A percentile compares a stretch with the other conserved stretches of the same genome.
Conservation (phyloP, 2,113 vertebrate genomes). For the Eretmochelys imbricata region DNA sequence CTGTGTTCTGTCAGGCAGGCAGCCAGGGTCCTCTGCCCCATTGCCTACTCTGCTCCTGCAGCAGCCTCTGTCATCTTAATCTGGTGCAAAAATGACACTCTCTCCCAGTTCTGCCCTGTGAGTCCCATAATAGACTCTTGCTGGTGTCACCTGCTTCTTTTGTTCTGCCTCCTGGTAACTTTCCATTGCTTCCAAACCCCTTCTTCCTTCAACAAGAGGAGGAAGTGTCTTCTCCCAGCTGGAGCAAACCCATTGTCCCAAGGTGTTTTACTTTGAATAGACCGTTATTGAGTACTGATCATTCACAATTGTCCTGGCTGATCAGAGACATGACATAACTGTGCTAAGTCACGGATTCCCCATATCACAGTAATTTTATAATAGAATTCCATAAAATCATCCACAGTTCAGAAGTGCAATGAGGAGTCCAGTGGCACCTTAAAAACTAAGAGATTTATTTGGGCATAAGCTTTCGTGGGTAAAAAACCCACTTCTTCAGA, state of each 20-base stretch:
- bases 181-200: background rate
- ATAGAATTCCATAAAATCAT: background rate
- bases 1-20: background rate
- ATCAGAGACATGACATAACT: background rate
- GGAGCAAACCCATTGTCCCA: background rate
- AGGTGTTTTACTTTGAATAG: background rate
- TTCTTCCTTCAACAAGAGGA: background rate
- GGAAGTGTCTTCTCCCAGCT: background rate
- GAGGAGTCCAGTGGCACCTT: no score
- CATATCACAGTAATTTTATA: background rate
- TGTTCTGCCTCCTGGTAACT: background rate
- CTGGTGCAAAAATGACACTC: background rate
- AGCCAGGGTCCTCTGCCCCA: background rate
- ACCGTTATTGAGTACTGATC: background rate
- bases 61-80: background rate
- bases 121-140: background rate
- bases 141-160: background rate
- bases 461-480: no score
- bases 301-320: background rate
- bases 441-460: no score
- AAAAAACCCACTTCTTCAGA: no score
- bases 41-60: background rate
- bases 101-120: background rate
- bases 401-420: background rate
- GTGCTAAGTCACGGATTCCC: background rate